Evolutionary conservation across 2,113 vertebrate species (phyloP).

Genomic region (Muntiacus muntjak): DNA sequence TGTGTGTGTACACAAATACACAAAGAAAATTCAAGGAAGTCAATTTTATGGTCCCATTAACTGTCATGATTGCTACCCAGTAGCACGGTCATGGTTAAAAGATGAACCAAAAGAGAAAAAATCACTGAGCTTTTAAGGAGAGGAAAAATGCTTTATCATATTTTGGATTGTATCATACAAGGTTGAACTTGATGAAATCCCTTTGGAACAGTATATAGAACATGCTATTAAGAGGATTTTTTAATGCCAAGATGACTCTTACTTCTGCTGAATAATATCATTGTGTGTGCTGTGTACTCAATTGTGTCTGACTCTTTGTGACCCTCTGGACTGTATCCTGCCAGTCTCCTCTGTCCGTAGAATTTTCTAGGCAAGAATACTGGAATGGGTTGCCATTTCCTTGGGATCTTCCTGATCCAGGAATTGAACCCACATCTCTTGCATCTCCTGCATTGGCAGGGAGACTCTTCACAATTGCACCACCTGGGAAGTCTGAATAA

Average conservation of each 20-base stretch:
- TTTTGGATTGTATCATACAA: background rate
- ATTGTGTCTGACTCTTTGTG: background rate
- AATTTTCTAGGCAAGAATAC: background rate
- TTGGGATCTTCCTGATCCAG: background rate
- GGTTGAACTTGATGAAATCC: background rate
- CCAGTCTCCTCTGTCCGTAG: background rate
- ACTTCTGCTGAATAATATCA: background rate
- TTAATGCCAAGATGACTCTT: background rate
- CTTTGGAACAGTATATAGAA: background rate
- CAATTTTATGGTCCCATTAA: background rate
- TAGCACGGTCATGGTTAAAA: background rate
- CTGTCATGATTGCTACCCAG: background rate
- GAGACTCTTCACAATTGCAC: background rate
- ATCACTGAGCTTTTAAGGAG: background rate
- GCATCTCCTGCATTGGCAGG: background rate
- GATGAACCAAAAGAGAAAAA: background rate
- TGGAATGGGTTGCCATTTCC: background rate
- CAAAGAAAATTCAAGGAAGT: background rate
- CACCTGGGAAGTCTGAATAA: background rate
- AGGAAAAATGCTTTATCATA: background rate
- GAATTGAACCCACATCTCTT: background rate
- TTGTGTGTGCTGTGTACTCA: background rate
- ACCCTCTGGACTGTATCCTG: background rate
- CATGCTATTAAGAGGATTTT: background rate
- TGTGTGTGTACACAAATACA: background rate